These are phyloP conservation scores for Brachionus calyciflorus DNA, from an alignment of 1,140 invertebrate species.

Conservation along the genomic window DNA sequence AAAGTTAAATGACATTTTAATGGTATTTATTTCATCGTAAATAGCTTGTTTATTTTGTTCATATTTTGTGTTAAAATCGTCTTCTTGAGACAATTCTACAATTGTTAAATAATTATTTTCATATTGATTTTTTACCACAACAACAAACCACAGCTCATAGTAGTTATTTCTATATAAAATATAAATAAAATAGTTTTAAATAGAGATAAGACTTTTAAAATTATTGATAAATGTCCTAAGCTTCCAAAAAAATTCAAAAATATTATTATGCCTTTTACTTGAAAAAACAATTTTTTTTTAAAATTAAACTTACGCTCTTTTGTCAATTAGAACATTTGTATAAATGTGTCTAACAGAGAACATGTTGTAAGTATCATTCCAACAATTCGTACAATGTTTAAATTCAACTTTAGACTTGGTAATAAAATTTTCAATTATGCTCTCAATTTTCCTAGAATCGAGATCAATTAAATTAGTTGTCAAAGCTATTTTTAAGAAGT, in stretches of 20 bases:
- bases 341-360: not conserved
- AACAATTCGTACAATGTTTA: conserved; percentile 5
- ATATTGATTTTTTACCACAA: not conserved
- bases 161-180: not conserved
- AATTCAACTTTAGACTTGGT: not conserved
- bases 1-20: not conserved
- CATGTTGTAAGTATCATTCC: not conserved
- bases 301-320: not conserved
- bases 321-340: not conserved
- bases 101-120: not conserved
- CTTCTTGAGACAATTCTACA: not conserved
- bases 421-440: not conserved
- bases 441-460: not conserved
- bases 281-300: no score
- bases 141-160: conserved; percentile 6
- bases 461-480: not conserved
- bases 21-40: not conserved
- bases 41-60: conserved; percentile 11
- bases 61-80: not conserved
- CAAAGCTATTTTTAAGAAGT: not conserved
- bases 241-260: no score
- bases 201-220: no score
- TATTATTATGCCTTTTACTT: no score
- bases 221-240: no score
- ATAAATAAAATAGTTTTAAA: not conserved